Base-by-base conservation (phyloP, 2,888 invertebrate genomes). In the Trypoxylon attenuatum region DNA sequence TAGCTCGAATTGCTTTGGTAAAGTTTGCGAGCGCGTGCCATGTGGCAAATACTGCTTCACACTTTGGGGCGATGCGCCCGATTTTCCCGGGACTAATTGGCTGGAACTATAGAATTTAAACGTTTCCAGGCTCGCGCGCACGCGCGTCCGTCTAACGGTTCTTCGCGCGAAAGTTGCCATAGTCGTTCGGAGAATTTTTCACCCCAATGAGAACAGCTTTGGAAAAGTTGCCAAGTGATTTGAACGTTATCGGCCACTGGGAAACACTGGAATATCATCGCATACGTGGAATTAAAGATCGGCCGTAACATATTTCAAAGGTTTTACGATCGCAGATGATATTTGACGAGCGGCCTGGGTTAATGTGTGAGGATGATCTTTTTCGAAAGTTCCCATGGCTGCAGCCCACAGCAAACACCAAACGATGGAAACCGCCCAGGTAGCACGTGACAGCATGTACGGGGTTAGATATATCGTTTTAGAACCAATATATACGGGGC, bases 11-110 rank as follows among this genome's bases (percentile, higher is more conserved):
- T 47, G 43, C 33, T 56, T 29, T 27, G 6, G 51, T 50, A 56
- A 64, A 46, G 59, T 57, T 67, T 61, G 23, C 55, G 59, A 70
- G 58, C 78, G 81, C 74, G 78, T 79, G 82, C 80, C 82, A 82
- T 82, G 81, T 82, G 82, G 77, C 73, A 77, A 71, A 72, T 29
- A 71, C 69, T 73, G 74, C 68, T 74, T 69, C 72, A 69, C 72
- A 65, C 74, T 63, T 65, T 50, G 47, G 49, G 53, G 63, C 45
- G 61, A 56, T 59, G 49, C 49, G 56, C 59, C 60, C 71, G 76
- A 79, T 80, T 80, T 80, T 78, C 76, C 73, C 51, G 53, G 61
- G 50, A 49, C 62, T 58, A 79, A 80, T 74, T 77, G 72, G 71
- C 43, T 52, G 63, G 69, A 61, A 72, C 61, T 66, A 69, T 67